Base-by-base conservation (phyloP, 2,113 vertebrate species). In the Candoia aspera region DNA sequence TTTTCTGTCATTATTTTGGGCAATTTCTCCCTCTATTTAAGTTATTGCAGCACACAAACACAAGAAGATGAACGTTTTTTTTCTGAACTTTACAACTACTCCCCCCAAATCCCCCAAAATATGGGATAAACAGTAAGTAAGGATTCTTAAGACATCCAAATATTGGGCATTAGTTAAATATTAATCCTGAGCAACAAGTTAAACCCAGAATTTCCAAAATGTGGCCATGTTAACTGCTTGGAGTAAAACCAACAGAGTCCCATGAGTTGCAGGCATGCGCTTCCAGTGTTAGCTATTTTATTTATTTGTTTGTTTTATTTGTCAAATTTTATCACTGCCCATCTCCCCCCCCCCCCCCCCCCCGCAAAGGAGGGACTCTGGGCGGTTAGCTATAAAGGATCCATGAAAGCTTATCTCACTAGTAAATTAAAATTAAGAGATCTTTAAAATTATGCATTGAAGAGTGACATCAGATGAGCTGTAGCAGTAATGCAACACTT, bases 401-500 rank as follows among this genome's bases (percentile, higher is more conserved):
- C 15, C 60, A 11, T 54, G 33, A 2, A 89, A 0, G n/a, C 0
- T 1, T 33, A 19, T 6, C 54, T 15, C 62, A 37, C 59, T 19
- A 4, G 64, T 19, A 68, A 2, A 89, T 17, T 24, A 54, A 59
- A 26, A 64, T 55, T 86, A 83, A 90, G 6, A 13, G 29, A 10
- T 68, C 26, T 53, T 54, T 54, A 68, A 64, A 59, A 17, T 24
- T 86, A 37, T 11, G 9, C 57, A 87, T 84, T 62, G 33, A 1
- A 55, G 8, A 84, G 84, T 64, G 87, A 59, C 79, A 58, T 57
- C 15, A 1, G 5, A 73, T 21, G 55, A 84, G 68, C 29, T 49
- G 8, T 60, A n/a, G 89, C 86, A 92, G 42, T 64, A 88, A 0
- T 86, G 79, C 53, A 86, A 90, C 90, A 92, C 90, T 42, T 42